Evolutionary conservation across 2,888 invertebrate genomes (phyloP).

Genomic region (Hypercompe scribonia): DNA sequence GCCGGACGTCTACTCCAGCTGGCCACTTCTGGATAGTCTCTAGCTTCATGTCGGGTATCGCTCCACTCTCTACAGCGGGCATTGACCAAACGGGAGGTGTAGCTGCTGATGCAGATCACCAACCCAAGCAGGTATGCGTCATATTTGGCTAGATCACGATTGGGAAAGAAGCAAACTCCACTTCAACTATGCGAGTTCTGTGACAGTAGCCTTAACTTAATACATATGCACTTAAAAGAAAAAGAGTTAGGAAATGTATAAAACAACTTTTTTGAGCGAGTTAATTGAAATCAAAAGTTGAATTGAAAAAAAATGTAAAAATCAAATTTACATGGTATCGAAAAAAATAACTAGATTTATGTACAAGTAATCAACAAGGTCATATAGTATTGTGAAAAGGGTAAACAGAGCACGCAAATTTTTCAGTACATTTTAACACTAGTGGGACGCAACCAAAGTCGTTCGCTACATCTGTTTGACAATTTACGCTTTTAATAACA

Average conservation of each 20-base stretch:
- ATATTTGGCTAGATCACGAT: too few species aligned
- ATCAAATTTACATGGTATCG: neutral
- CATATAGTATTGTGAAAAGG: constrained; percentile 54
- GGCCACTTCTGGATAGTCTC: too few species aligned
- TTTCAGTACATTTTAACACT: constrained; percentile 79
- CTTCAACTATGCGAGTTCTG: too few species aligned
- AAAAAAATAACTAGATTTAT: constrained; percentile 24
- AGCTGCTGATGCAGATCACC: too few species aligned
- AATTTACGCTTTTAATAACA: constrained; percentile 86
- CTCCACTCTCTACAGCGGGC: too few species aligned
- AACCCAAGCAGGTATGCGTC: too few species aligned
- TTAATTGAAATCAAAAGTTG: neutral
- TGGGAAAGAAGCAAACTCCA: too few species aligned
- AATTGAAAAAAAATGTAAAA: neutral
- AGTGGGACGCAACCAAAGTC: constrained; percentile 72
- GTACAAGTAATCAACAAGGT: constrained; percentile 41
- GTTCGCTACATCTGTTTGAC: constrained; percentile 84
- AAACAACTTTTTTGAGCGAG: neutral
- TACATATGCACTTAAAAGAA: too few species aligned
- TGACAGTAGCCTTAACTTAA: too few species aligned
- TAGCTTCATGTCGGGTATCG: too few species aligned
- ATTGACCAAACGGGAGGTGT: too few species aligned
- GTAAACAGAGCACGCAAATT: constrained; percentile 61
- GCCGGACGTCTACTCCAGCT: too few species aligned
- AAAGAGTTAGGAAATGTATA: neutral